These are phyloP conservation scores for Aviceda subcristata DNA, from an alignment of 2,113 vertebrate genomes.

Conservation along the genomic window DNA sequence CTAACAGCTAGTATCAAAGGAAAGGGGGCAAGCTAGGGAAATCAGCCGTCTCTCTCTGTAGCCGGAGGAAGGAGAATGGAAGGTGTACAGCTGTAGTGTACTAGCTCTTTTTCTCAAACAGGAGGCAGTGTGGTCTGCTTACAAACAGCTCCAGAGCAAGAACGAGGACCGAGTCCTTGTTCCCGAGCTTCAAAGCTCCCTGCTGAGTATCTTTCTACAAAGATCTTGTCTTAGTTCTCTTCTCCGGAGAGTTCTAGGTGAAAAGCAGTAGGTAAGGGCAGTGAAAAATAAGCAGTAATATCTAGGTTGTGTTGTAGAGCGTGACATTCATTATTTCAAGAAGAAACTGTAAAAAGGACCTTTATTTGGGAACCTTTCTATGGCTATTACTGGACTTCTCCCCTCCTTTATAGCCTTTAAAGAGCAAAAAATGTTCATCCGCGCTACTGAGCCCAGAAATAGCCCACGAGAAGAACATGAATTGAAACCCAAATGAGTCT, in stretches of 20 bases:
- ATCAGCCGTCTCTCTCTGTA: background rate
- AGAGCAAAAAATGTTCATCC: background rate
- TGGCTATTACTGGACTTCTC: background rate
- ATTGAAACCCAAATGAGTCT: background rate
- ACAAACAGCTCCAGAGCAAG: background rate
- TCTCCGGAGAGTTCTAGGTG: background rate
- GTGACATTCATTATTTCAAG: background rate
- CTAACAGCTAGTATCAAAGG: background rate
- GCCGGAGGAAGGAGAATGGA: background rate
- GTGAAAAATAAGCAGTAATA: background rate
- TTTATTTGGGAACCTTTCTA: background rate
- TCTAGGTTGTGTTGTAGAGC: background rate
- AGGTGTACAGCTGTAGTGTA: background rate
- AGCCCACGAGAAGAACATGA: background rate
- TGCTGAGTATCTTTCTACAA: background rate
- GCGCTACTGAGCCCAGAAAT: background rate
- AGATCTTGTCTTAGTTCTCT: background rate
- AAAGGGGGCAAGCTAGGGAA: background rate
- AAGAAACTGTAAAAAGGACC: background rate
- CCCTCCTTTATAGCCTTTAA: background rate
- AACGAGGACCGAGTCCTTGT: background rate
- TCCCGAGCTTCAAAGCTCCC: background rate
- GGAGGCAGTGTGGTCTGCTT: constrained; percentile 51
- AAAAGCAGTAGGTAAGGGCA: background rate
- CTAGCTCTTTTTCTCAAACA: constrained; percentile 13